Evolutionary conservation across 2,888 invertebrate species (phyloP), one percentile per base, ranked within the genome.

Genomic region (Leptothorax acervorum): DNA sequence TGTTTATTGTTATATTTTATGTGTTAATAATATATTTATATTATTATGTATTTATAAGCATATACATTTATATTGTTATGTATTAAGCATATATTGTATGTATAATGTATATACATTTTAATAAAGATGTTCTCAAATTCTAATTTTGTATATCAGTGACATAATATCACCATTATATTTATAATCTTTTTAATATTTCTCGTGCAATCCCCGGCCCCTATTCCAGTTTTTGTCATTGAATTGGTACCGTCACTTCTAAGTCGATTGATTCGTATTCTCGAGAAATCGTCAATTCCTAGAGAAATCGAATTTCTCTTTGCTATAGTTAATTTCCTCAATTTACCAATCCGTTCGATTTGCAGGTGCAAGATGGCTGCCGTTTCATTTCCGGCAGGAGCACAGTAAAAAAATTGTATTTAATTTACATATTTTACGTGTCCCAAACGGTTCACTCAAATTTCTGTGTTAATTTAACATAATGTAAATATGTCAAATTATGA

Each of bases 351-450:
- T 62, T 84, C 81, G 86, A 87, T 89, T 87, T 82, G 84, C 51
- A 62, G 78, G 68, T 63, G 39, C 85, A 81, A 88, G 83, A 92
- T 89, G 91, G 88, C 87, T 57, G 84, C 82, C 81, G 84, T 89
- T 91, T 88, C 87, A 92, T 92, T 92, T 92, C 92, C 92, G 91
- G 82, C 85, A 68, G 6, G 83, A 79, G 88, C 89, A 91, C 23
- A 23, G 23, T 23, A 23, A 23, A 23, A 23, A 23, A 23, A 23
- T 23, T 23, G 23, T 23, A 0, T 23, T 23, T 23, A 23, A 23
- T 23, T 23, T 0, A 23, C 23, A 23, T 23, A 23, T 23, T 23
- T 23, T 0, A 23, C 23, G 0, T 23, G 23, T 23, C 23, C 23
- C 23, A 23, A 23, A 23, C 23, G 23, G 23, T 23, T 0, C 23